Evolutionary conservation across 2,797 vertebrate species (phyloP), one percentile per base, ranked within the genome.

Genomic region (Macropodus opercularis): DNA sequence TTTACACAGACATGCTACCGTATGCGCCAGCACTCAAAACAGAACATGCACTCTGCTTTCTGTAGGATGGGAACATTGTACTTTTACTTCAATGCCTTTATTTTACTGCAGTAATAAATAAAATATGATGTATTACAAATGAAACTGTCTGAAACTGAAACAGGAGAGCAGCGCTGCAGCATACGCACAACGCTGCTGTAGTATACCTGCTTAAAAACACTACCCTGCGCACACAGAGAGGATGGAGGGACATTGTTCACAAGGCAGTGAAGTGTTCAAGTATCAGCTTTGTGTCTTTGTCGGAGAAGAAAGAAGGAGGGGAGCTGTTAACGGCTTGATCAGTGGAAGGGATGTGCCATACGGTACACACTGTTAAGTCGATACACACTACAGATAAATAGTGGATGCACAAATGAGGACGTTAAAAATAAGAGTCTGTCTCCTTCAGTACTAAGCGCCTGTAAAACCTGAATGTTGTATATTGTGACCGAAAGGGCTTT

Each of bases 321-420:
- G 56, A 69, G 76, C 75, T 79, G 72, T 85, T 87, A 89, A 85
- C 68, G 56, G 76, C 57, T 78, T 81, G 79, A 85, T 85, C 85
- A 86, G 72, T 87, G 69, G 59, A 57, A 31, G 53, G 47, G 60
- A 72, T 66, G 36, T 61, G 34, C 35, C 46, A 36, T 8, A 27
- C 26, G 8, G 26, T 27, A 5, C 26, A 5, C 5, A 27, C 5
- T 27, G 26, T 27, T 27, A 8, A 27, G 26, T 27, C 29, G 3
- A 14, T 36, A 26, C 18, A 15, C 14, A 42, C 35, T 3, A 12
- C 41, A 35, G 18, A 24, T 32, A 52, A 15, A 34, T 15, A 26
- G 47, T 57, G 36, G 53, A 44, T 35, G 44, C 13, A 39, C 21
- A 34, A 51, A 56, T 31, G n/a, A 71, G 57, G 22, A 52, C 58